Base-by-base conservation (phyloP, 2,113 vertebrate species). In the Stigmatopora nigra region DNA sequence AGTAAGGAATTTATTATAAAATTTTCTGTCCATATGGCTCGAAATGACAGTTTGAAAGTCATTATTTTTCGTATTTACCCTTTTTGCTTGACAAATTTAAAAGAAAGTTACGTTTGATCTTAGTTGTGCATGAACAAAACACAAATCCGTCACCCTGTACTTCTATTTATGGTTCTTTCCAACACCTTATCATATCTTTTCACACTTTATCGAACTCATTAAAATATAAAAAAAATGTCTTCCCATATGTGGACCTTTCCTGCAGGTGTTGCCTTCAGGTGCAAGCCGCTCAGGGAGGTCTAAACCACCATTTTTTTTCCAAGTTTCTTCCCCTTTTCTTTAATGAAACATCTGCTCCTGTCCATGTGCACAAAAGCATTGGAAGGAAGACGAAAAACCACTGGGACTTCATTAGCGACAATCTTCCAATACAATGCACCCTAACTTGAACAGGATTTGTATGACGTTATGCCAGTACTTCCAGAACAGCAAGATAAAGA, bases 331-430 rank as follows among this genome's bases (percentile, higher is more conserved):
- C 22, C 13, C n/a, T 55, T 56, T 31, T 56, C 25, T 55, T 55
- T 3, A 16, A 56, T 31, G 22, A 31, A 56, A 35, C 53, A 56
- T 56, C 53, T 56, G 53, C 22, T 56, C 22, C 53, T 56, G 53
- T 2, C 10, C 19, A 31, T 6, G 25, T 56, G 7, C 19, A 56
- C 53, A 56, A 31, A 56, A 56, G 60, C 35, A 46, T 22, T 22
- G 20, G 60, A 61, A 19, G 14, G 6, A 61, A 46, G 22, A 14
- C 11, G 6, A 61, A 45, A 46, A 45, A 46, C 60, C 60, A 15
- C 38, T 7, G 60, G 60, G 60, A 61, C 60, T 61, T 61, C 17
- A 46, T 61, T 61, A 61, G 60, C 38, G 6, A 31, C 12, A 56
- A 15, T 31, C n/a, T n/a, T n/a, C 15, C 53, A 31, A 5, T 20